phyloP scores from a whole-genome alignment of 2,797 vertebrate genomes.

The Capromys pilorides region DNA sequence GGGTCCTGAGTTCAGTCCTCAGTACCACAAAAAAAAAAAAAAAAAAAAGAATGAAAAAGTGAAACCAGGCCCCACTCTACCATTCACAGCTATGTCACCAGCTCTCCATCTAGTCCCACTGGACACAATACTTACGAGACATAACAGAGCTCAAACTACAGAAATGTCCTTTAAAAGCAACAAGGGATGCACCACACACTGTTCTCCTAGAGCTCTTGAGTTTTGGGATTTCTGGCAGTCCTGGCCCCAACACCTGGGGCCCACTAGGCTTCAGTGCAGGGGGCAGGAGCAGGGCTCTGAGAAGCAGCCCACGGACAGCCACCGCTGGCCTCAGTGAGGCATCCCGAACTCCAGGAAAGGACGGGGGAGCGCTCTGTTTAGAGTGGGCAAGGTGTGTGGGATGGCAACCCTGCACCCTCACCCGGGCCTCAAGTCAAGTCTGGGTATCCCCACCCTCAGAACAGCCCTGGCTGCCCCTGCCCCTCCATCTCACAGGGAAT shows the following conservation, averaged over 20 bases:
- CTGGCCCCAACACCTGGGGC: neutral
- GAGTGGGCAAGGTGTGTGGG: too few relatives aligned
- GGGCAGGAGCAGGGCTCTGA: neutral
- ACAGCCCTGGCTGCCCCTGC: neutral
- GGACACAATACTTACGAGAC: neutral
- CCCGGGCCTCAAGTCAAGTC: neutral
- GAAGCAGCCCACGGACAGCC: neutral
- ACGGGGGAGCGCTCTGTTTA: fast-evolving
- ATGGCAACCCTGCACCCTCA: neutral
- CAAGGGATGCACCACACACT: neutral
- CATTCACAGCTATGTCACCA: neutral
- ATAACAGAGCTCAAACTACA: neutral
- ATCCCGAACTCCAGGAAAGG: neutral
- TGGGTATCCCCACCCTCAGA: neutral
- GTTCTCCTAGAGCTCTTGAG: neutral
- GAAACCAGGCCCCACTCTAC: too few relatives aligned
- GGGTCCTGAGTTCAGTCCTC: too few relatives aligned
- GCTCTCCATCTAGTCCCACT: neutral
- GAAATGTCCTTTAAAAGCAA: neutral
- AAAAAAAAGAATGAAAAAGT: too few relatives aligned
- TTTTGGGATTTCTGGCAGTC: fast-evolving
- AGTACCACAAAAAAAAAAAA: too few relatives aligned
- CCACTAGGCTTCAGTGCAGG: neutral
- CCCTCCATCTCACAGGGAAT: neutral
- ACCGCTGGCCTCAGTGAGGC: neutral